These are phyloP conservation scores for Agrochola macilenta DNA, from an alignment of 2,888 invertebrate species.

Conservation along the genomic window DNA sequence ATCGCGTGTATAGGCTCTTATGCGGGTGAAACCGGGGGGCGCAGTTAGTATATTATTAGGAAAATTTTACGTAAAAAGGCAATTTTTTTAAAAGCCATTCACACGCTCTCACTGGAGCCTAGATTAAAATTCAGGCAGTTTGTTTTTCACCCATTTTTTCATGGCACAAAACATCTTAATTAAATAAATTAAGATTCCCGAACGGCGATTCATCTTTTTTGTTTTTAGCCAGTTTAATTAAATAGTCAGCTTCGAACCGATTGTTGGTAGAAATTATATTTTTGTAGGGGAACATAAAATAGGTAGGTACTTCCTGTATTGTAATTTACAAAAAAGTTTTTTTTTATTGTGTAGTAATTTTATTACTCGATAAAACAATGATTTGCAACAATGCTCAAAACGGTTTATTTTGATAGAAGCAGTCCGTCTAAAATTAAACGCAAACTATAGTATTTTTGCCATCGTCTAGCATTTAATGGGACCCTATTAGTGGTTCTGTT, in stretches of 20 bases:
- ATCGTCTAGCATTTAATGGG: no score
- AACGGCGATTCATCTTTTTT: slow-evolving; percentile 79
- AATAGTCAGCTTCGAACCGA: slow-evolving; percentile 65
- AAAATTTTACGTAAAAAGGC: background rate
- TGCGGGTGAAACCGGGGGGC: no score
- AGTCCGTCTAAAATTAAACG: no score
- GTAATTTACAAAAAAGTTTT: slow-evolving; percentile 3
- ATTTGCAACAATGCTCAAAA: slow-evolving; percentile 9
- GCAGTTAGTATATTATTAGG: no score
- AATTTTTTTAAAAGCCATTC: background rate
- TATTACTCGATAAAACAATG: background rate
- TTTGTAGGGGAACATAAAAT: slow-evolving; percentile 11
- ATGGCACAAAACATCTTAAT: slow-evolving; percentile 78
- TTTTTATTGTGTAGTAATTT: background rate
- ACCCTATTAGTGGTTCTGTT: no score
- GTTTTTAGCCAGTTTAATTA: slow-evolving; percentile 77
- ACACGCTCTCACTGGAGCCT: slow-evolving; percentile 49
- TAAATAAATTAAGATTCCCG: slow-evolving; percentile 82
- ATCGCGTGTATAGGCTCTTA: no score
- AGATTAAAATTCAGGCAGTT: slow-evolving; percentile 60
- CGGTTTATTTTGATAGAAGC: background rate
- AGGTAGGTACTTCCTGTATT: background rate
- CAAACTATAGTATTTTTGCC: no score
- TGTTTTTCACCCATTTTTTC: slow-evolving; percentile 74
- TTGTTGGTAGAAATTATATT: slow-evolving; percentile 37